Percentiles rank a stretch among this genome's conserved stretches.
Evolutionary conservation across 2,888 invertebrate species (phyloP).

Genomic region (Troides helena): DNA sequence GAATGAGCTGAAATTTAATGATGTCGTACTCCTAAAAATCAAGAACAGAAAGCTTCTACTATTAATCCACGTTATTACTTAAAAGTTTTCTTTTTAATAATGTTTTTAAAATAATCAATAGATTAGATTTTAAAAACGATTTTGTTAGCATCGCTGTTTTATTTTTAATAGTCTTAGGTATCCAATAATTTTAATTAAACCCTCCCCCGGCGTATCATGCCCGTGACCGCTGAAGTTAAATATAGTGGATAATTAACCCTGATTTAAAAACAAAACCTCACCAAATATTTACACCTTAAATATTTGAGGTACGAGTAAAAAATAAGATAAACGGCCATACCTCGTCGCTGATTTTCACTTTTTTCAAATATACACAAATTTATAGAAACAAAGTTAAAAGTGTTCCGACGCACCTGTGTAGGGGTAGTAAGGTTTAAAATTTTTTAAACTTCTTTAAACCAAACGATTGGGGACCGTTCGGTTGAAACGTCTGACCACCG

Average conservation of each 20-base stretch:
- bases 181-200: constrained; percentile 23
- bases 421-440: constrained; percentile 43
- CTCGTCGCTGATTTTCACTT: too few relatives aligned
- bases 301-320: neutral
- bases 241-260: constrained; percentile 2
- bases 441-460: constrained; percentile 18
- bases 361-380: too few relatives aligned
- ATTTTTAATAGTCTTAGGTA: neutral
- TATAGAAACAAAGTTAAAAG: too few relatives aligned
- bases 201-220: neutral
- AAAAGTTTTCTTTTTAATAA: constrained; percentile 4
- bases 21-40: constrained; percentile 19
- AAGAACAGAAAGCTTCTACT: neutral
- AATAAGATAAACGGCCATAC: too few relatives aligned
- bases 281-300: neutral
- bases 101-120: constrained; percentile 15
- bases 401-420: too few relatives aligned
- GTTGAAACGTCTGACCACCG: constrained; percentile 69
- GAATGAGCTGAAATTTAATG: constrained; percentile 33
- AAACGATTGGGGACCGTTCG: constrained; percentile 32
- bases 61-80: neutral
- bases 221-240: neutral
- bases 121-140: constrained; percentile 14
- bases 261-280: neutral
- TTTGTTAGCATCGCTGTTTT: neutral